Evolutionary conservation across 2,888 invertebrate species (phyloP).

Genomic region (Cantharis flavilabris): DNA sequence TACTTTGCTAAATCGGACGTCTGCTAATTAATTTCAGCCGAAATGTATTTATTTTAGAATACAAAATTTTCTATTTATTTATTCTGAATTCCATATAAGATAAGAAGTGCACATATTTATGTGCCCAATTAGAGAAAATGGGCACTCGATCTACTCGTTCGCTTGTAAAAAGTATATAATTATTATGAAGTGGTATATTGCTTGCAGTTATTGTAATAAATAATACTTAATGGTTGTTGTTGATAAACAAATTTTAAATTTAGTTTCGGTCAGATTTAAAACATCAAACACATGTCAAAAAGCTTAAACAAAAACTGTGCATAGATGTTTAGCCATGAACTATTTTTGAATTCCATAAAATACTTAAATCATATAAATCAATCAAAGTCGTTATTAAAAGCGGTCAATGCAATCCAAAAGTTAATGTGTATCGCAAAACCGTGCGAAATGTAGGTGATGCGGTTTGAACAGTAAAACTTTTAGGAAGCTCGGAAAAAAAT

Average conservation of each 20-base stretch:
- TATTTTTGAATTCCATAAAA: conserved; percentile 7
- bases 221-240: neutral
- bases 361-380: conserved; percentile 7
- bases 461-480: neutral
- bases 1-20: neutral
- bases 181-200: neutral
- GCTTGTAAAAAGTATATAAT: neutral
- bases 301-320: neutral
- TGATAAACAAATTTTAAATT: neutral
- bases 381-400: conserved; percentile 12
- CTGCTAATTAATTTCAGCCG: neutral
- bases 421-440: neutral
- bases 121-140: neutral
- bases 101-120: neutral
- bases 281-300: neutral
- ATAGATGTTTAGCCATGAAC: conserved; percentile 8
- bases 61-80: neutral
- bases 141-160: neutral
- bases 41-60: neutral
- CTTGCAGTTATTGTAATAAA: neutral
- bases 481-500: too few species aligned
- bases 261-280: neutral
- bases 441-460: neutral
- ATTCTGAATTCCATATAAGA: neutral
- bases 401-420: neutral